phyloP scores from a whole-genome alignment of 2,888 invertebrate species.

The Mantis religiosa region DNA sequence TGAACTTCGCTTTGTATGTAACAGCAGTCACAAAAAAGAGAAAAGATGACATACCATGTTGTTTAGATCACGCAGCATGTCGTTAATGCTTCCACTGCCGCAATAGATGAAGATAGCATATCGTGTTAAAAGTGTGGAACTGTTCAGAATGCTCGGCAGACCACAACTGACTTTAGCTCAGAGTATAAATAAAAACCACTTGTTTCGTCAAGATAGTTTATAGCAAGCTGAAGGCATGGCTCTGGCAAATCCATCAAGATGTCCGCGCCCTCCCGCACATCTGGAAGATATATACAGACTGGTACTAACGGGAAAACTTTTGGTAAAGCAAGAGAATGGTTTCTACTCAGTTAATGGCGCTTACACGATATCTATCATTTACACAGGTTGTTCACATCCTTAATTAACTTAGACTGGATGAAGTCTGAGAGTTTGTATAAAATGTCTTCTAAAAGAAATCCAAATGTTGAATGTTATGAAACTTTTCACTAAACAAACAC shows the following conservation, averaged over 20 bases:
- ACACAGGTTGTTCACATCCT: too few relatives aligned
- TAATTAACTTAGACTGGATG: too few relatives aligned
- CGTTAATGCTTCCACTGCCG: background rate
- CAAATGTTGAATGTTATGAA: too few relatives aligned
- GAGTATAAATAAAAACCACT: background rate
- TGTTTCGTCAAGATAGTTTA: background rate
- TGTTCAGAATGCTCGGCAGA: background rate
- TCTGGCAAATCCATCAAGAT: background rate
- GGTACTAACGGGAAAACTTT: background rate
- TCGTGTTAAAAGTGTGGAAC: background rate
- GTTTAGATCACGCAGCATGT: background rate
- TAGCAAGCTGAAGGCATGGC: background rate
- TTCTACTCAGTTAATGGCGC: too few relatives aligned
- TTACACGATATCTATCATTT: too few relatives aligned
- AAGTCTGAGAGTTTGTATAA: too few relatives aligned
- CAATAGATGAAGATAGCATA: background rate
- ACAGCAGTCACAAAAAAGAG: background rate
- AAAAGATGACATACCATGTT: background rate
- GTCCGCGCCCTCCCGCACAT: background rate
- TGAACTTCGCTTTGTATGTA: background rate
- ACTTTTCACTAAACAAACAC: too few relatives aligned
- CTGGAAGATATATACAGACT: background rate
- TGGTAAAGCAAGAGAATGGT: too few relatives aligned
- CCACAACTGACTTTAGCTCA: background rate
- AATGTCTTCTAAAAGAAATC: too few relatives aligned